phyloP scores from a whole-genome alignment of 2,888 invertebrate genomes.

The Vandiemenella viatica region DNA sequence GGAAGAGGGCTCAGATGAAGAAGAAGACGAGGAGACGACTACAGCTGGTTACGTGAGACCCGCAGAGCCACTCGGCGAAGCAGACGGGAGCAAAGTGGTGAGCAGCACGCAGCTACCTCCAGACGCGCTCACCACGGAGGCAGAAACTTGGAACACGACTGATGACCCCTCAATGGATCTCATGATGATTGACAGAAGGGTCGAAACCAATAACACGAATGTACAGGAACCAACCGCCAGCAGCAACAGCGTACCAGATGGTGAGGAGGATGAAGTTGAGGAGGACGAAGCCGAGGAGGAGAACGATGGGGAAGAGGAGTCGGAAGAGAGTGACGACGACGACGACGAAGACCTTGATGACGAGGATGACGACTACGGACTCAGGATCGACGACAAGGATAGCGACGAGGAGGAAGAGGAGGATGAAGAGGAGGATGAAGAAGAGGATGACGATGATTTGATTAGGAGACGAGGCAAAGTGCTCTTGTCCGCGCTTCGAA shows the following conservation, averaged over 20 bases:
- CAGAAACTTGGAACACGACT: neutral
- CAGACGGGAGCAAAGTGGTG: too few species aligned
- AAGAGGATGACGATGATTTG: neutral
- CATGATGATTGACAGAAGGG: neutral
- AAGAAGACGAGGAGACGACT: neutral
- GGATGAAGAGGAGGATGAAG: constrained; percentile 15
- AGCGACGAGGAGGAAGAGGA: constrained; percentile 15
- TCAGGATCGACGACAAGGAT: constrained; percentile 4
- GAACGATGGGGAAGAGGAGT: constrained; percentile 18
- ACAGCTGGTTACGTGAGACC: too few species aligned
- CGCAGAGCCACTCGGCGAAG: too few species aligned
- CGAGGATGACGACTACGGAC: constrained; percentile 19
- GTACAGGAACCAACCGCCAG: too few species aligned
- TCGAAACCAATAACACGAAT: too few species aligned
- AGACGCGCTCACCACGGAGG: too few species aligned
- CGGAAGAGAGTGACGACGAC: constrained; percentile 22
- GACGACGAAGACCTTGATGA: constrained; percentile 27
- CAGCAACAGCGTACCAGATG: too few species aligned
- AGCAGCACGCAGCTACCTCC: too few species aligned
- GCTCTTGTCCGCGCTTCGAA: constrained; percentile 3
- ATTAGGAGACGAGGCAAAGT: neutral
- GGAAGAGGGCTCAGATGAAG: neutral
- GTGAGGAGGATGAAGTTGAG: constrained; percentile 9
- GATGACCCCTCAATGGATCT: neutral
- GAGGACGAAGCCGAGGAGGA: constrained; percentile 13